Conservation (phyloP, 2,113 vertebrate genomes). For the Catharus minimus region DNA sequence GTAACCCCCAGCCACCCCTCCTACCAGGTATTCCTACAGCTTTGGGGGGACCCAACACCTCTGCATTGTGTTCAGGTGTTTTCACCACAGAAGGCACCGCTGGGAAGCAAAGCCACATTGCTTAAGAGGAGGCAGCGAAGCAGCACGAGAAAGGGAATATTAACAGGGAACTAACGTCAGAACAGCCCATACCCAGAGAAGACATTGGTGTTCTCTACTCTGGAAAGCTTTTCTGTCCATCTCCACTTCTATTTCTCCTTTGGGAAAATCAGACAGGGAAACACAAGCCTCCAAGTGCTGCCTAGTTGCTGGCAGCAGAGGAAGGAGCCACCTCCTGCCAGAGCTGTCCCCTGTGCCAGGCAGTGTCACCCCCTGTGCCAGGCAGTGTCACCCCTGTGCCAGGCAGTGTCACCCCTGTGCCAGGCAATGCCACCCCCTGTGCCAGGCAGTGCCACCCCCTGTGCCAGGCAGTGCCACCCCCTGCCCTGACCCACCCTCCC, state of each 20-base stretch:
- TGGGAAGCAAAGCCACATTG: background rate
- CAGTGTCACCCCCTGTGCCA: background rate
- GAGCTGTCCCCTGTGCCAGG: background rate
- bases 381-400: too few species aligned
- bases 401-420: too few species aligned
- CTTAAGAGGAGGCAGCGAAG: background rate
- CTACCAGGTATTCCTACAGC: fast-evolving
- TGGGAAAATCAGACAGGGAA: background rate
- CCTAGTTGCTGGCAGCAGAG: background rate
- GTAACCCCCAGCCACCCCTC: fast-evolving
- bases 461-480: background rate
- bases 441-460: background rate
- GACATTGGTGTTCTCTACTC: background rate
- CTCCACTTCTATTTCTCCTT: background rate
- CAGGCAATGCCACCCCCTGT: background rate
- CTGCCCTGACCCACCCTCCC: fast-evolving
- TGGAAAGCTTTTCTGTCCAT: background rate
- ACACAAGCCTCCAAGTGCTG: background rate
- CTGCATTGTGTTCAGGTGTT: background rate
- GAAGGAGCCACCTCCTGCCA: background rate
- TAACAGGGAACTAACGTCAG: background rate
- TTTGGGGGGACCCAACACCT: background rate
- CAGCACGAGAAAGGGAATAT: background rate
- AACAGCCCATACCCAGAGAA: background rate
- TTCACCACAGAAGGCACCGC: background rate